Evolutionary conservation across 2,888 invertebrate genomes (phyloP), one percentile per base, ranked within the genome.

Genomic region (Cantharis rufa): DNA sequence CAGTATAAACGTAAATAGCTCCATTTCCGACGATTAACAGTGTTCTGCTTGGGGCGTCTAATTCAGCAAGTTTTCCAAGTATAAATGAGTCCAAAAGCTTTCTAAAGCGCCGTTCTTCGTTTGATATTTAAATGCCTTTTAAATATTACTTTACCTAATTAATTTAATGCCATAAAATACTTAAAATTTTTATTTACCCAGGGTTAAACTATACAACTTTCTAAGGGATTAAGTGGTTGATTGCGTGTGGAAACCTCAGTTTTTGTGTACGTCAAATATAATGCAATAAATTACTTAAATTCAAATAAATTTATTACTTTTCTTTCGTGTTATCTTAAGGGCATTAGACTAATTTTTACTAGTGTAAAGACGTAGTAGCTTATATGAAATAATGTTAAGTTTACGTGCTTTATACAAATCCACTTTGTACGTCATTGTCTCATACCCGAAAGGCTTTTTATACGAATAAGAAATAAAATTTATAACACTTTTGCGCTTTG

Each of bases 61-160:
- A 84, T 84, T 83, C 84, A 81, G 81, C 82, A 83, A 84, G 83
- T 85, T 85, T 83, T 81, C 82, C 81, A 81, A 82, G 81, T 80
- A 82, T 80, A 82, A 82, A 82, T 80, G 81, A 81, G 82, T 81
- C 83, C 82, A 81, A 84, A 84, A 84, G 84, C 83, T 81, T 81
- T 82, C 81, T 80, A 83, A 82, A 82, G 83, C 77, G 79, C 81
- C 78, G 83, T 83, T 80, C 82, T 84, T 82, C 84, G 83, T 85
- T 84, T 85, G 82, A 84, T 85, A 85, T 86, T 85, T 84, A 85
- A 85, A 85, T 84, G 83, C 83, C 83, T 85, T 84, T 84, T 82
- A 84, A 85, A 84, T 85, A 86, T 85, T 85, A 85, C 86, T 86
- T 84, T 84, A 84, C 83, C 84, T 84, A 83, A 83, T 82, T 84